Conservation (phyloP, 2,888 invertebrate species). For the Trachelus troglodyta region DNA sequence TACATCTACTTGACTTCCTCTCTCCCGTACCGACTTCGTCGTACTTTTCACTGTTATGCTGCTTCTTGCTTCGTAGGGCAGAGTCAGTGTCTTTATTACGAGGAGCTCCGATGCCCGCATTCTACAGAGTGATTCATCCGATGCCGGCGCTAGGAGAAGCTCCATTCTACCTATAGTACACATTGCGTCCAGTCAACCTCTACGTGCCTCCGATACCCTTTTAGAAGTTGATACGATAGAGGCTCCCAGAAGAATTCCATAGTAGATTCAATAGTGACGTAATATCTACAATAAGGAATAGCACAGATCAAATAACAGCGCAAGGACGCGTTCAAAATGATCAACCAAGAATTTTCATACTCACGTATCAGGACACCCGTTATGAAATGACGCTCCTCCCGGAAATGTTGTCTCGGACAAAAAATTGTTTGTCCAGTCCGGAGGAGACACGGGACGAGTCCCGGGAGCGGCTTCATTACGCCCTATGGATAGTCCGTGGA, state of each 20-base stretch:
- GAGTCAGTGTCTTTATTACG: slow-evolving; percentile 54
- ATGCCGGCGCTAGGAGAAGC: background rate
- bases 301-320: background rate
- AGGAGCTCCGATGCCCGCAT: slow-evolving; percentile 41
- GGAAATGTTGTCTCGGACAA: background rate
- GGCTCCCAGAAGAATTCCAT: background rate
- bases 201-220: background rate
- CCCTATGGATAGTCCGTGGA: background rate
- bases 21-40: background rate
- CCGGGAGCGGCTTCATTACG: background rate
- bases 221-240: background rate
- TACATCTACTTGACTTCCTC: slow-evolving; percentile 23
- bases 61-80: slow-evolving; percentile 44
- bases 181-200: background rate
- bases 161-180: background rate
- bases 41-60: slow-evolving; percentile 12
- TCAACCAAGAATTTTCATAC: background rate
- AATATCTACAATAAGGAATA: background rate
- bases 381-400: background rate
- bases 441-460: background rate
- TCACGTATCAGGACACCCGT: background rate
- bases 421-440: slow-evolving; percentile 13
- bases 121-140: slow-evolving; percentile 48
- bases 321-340: background rate
- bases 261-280: background rate